A percentile compares a stretch with the other conserved stretches of the same genome.
These are phyloP conservation scores for Cacoxenus indagator DNA, from an alignment of 2,888 invertebrate species.

Conservation along the genomic window DNA sequence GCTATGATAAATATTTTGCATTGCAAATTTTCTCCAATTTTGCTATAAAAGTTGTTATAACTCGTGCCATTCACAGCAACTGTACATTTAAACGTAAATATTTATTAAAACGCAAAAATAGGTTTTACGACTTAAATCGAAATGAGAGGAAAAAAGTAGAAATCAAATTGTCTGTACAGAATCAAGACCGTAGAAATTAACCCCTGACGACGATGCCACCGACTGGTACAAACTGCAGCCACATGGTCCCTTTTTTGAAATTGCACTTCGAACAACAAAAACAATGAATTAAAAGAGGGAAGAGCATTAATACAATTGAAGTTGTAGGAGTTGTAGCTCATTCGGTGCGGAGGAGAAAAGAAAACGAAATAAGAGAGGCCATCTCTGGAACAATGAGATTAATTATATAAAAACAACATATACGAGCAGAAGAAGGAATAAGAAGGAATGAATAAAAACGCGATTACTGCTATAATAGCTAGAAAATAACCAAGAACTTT, in stretches of 20 bases:
- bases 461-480: too few species aligned
- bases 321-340: neutral
- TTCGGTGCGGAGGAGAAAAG: neutral
- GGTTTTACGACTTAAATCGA: neutral
- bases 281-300: neutral
- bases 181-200: constrained; percentile 13
- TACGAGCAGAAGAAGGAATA: neutral
- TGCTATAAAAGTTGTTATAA: constrained; percentile 1
- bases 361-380: neutral
- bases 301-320: neutral
- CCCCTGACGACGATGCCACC: constrained; percentile 6
- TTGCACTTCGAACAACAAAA: neutral
- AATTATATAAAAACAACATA: neutral
- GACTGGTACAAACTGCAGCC: constrained; percentile 12
- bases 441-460: neutral
- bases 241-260: constrained; percentile 1
- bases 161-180: neutral
- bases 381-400: constrained; percentile 4
- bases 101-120: neutral
- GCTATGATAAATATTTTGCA: too few species aligned
- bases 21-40: too few species aligned
- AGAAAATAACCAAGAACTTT: too few species aligned
- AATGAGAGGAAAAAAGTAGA: neutral
- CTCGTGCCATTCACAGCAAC: neutral
- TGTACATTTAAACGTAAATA: neutral